Base-by-base conservation (phyloP, 92 coral and sea anemone species). In the Blastomussa wellsi region DNA sequence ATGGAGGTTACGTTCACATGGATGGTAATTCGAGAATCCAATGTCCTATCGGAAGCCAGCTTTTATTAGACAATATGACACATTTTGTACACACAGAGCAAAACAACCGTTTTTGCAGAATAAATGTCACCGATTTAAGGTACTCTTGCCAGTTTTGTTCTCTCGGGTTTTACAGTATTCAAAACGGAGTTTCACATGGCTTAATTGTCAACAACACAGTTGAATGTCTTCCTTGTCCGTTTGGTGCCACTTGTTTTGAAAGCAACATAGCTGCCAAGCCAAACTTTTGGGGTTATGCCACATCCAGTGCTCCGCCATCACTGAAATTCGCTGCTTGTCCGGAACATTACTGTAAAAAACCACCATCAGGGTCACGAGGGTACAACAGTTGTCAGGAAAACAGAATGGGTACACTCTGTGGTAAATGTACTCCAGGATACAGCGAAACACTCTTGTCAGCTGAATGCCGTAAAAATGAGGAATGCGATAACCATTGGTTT, bases 221-320 rank as follows among this genome's bases (percentile, higher is more conserved):
- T 7, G 17, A 48, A 5, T 92, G 92, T 73, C 81, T 52, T 15
- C 90, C 62, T 14, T 92, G 95, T 26, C 92, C 95, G 2, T 92
- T 62, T 39, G 96, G 96, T 37, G 92, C 92, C 1, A 69, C 52
- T 5, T 93, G 96, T 44, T 13, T 88, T 24, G 22, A 80, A 60
- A 84, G 49, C 26, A 55, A 55, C 28, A 19, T 55, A 55, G 64
- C 26, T 55, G 28, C 64, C n/a, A 19, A 55, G 28, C 91, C 79
- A 7, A 85, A 89, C 48, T 93, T 90, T 81, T 93, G 94, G 94
- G 96, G 96, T 57, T 86, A 74, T 41, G 20, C 22, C 6, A 90
- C 90, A 26, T 12, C 75, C 2, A 42, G 33, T 0, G 35, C 81
- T 60, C 91, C 91, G 15, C 78, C 89, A 62, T n/a, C 73, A 17